These are phyloP conservation scores for Xenopus laevis DNA, from an alignment of 2,113 vertebrate genomes.

Conservation along the genomic window DNA sequence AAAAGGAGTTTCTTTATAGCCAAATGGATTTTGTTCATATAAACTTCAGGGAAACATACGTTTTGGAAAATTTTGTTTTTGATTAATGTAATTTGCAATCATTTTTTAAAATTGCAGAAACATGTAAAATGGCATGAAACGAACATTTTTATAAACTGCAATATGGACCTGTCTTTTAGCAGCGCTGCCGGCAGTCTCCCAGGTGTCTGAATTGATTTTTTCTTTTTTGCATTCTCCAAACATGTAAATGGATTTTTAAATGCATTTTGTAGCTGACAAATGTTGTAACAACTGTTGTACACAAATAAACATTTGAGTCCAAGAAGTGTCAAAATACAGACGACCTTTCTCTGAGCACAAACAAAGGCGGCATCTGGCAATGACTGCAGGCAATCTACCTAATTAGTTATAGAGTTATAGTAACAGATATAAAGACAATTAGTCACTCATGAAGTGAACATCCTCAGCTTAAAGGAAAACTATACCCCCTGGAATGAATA, in stretches of 20 bases:
- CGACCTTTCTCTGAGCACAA: slow-evolving; percentile 17
- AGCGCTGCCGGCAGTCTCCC: background rate
- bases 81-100: no score
- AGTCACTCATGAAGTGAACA: background rate
- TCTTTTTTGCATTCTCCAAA: slow-evolving; percentile 4
- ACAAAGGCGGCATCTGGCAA: slow-evolving; percentile 24
- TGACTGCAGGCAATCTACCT: slow-evolving; percentile 26
- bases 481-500: no score
- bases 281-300: slow-evolving; percentile 44
- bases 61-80: no score
- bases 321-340: slow-evolving; percentile 36
- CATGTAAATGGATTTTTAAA: slow-evolving; percentile 40
- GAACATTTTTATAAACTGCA: no score
- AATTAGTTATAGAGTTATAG: slow-evolving; percentile 21
- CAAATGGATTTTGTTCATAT: no score
- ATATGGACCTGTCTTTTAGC: no score
- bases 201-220: slow-evolving; percentile 38
- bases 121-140: no score
- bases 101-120: no score
- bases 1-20: no score
- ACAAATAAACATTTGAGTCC: slow-evolving; percentile 31
- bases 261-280: slow-evolving; percentile 21
- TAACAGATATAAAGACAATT: slow-evolving; percentile 12
- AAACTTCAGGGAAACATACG: no score
- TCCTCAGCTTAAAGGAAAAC: background rate